phyloP scores from a whole-genome alignment of 1,140 invertebrate species.

The Radopholus similis region DNA sequence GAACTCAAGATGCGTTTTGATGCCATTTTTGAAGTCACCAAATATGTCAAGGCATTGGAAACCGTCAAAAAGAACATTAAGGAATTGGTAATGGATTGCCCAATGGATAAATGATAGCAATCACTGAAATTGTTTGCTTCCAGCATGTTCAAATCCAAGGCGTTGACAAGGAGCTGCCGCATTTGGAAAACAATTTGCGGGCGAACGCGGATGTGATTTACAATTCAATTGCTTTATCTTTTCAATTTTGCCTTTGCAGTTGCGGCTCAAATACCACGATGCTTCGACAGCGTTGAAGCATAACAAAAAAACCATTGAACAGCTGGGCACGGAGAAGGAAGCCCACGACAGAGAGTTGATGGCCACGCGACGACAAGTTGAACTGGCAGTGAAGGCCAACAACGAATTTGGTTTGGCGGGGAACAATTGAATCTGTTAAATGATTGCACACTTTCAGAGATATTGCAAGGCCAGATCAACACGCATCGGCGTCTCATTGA shows the following conservation, averaged over 20 bases:
- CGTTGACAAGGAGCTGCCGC: constrained; percentile 42
- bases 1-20: constrained; percentile 92
- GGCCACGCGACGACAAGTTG: constrained; percentile 4
- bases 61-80: constrained; percentile 72
- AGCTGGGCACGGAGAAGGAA: constrained; percentile 2
- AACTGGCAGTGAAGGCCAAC: constrained; percentile 17
- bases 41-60: constrained; percentile 88
- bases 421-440: neutral
- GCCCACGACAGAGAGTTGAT: constrained; percentile 11
- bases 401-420: constrained; percentile 15
- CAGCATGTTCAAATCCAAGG: constrained; percentile 42
- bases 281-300: constrained; percentile 16
- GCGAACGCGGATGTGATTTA: constrained; percentile 6
- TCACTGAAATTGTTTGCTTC: constrained; percentile 2
- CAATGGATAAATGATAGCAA: neutral
- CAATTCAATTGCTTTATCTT: neutral
- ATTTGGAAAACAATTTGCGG: constrained; percentile 35
- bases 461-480: constrained; percentile 13
- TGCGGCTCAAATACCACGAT: constrained; percentile 15
- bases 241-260: constrained; percentile 13
- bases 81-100: constrained; percentile 62
- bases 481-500: constrained; percentile 6
- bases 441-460: neutral
- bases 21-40: constrained; percentile 89
- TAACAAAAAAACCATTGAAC: constrained; percentile 15